Conservation (phyloP, 2,113 vertebrate species). For the Crotalus tigris region DNA sequence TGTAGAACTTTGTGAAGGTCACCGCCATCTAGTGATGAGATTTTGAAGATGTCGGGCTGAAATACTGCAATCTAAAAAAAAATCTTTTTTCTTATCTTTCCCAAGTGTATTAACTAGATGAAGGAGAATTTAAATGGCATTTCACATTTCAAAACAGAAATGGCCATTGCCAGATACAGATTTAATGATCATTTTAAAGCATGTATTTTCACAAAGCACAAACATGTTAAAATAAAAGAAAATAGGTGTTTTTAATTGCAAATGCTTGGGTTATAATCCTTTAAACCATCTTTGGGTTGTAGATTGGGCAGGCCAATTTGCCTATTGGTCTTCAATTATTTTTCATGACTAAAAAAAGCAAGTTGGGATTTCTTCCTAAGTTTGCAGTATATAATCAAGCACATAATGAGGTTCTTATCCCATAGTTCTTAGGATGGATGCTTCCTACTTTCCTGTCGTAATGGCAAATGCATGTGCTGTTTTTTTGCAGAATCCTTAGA, state of each 20-base stretch:
- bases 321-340: not conserved
- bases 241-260: not conserved
- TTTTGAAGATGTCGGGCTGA: constrained; percentile 50
- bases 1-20: constrained; percentile 61
- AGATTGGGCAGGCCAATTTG: too few relatives aligned
- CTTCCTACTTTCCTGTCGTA: not conserved
- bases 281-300: not conserved
- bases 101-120: not conserved
- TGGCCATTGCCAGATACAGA: not conserved
- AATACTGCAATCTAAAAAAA: not conserved
- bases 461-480: not conserved
- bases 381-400: not conserved
- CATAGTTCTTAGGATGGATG: not conserved
- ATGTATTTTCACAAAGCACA: not conserved
- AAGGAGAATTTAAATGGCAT: not conserved
- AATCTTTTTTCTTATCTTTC: not conserved
- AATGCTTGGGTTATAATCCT: not conserved
- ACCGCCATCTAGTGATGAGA: constrained; percentile 73
- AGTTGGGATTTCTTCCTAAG: not conserved
- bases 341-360: not conserved
- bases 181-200: not conserved
- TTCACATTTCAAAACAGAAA: not conserved
- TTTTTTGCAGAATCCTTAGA: not conserved
- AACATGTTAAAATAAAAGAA: not conserved
- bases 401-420: not conserved